A percentile compares a stretch with the other conserved stretches of the same genome.
Evolutionary conservation across 2,797 vertebrate species (phyloP).

Genomic region (Hemibagrus guttatus): DNA sequence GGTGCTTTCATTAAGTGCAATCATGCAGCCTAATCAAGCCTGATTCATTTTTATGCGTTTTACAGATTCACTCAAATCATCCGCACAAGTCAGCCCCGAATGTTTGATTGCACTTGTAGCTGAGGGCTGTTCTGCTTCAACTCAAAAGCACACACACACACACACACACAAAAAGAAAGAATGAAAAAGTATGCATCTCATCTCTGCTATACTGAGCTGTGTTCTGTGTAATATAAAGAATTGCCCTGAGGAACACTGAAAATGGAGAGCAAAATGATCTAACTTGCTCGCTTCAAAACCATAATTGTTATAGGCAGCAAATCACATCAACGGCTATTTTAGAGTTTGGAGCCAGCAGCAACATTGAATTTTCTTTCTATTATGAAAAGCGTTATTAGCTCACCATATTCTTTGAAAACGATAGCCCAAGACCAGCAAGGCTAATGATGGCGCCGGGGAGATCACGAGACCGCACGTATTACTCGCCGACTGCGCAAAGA

Average conservation of each 20-base stretch:
- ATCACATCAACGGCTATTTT: conserved; percentile 61
- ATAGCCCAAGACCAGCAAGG: conserved; percentile 41
- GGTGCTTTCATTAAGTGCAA: conserved; percentile 73
- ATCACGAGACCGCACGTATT: conserved; percentile 42
- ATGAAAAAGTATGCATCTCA: conserved; percentile 55
- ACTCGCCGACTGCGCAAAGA: conserved; percentile 25
- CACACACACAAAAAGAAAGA: conserved; percentile 20
- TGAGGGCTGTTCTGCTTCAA: conserved; percentile 62
- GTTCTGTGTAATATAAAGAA: conserved; percentile 57
- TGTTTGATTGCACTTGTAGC: conserved; percentile 73
- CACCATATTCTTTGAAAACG: conserved; percentile 48
- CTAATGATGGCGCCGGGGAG: conserved; percentile 45
- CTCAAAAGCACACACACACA: conserved; percentile 25
- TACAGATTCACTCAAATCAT: conserved; percentile 73
- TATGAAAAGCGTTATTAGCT: conserved; percentile 57
- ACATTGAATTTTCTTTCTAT: conserved; percentile 58
- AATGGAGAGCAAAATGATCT: conserved; percentile 56
- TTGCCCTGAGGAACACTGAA: conserved; percentile 56
- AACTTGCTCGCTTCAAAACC: conserved; percentile 56
- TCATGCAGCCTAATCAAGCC: conserved; percentile 77
- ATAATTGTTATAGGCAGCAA: conserved; percentile 59
- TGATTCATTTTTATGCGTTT: conserved; percentile 71
- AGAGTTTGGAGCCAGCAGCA: conserved; percentile 59
- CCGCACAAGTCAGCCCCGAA: conserved; percentile 64
- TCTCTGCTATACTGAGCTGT: conserved; percentile 43